These are phyloP conservation scores for Podargus strigoides DNA, from an alignment of 2,797 vertebrate species.

Conservation along the genomic window DNA sequence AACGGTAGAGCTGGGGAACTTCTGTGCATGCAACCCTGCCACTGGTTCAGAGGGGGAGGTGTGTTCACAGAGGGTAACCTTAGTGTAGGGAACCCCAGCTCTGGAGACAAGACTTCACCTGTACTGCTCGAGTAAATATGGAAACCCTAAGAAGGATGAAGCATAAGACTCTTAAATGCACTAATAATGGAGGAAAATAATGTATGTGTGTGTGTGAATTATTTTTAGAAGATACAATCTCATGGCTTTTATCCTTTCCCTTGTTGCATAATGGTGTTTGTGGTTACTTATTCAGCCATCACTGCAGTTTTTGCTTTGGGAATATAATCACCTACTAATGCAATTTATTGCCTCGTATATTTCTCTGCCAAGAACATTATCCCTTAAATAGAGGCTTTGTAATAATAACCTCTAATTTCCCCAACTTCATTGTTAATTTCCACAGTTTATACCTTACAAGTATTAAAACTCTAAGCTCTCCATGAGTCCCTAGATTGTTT, in stretches of 20 bases:
- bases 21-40: neutral
- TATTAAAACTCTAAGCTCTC: neutral
- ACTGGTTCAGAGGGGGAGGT: neutral
- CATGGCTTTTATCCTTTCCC: neutral
- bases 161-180: neutral
- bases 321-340: slow-evolving; percentile 57
- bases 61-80: neutral
- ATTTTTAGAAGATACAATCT: neutral
- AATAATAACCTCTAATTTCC: slow-evolving; percentile 58
- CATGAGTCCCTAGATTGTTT: neutral
- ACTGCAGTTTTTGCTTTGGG: slow-evolving; percentile 35
- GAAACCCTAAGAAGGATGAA: neutral
- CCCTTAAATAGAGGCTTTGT: slow-evolving; percentile 52
- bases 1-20: neutral
- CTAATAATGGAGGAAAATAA: neutral
- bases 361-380: slow-evolving; percentile 61
- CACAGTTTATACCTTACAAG: neutral
- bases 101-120: neutral
- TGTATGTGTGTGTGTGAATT: neutral
- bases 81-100: neutral
- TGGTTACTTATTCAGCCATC: slow-evolving; percentile 45
- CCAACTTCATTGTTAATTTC: slow-evolving; percentile 48
- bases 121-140: neutral
- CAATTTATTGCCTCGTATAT: slow-evolving; percentile 57
- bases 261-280: slow-evolving; percentile 18